Evolutionary conservation across 2,888 invertebrate genomes (phyloP).

Genomic region (Caenorhabditis sp.): DNA sequence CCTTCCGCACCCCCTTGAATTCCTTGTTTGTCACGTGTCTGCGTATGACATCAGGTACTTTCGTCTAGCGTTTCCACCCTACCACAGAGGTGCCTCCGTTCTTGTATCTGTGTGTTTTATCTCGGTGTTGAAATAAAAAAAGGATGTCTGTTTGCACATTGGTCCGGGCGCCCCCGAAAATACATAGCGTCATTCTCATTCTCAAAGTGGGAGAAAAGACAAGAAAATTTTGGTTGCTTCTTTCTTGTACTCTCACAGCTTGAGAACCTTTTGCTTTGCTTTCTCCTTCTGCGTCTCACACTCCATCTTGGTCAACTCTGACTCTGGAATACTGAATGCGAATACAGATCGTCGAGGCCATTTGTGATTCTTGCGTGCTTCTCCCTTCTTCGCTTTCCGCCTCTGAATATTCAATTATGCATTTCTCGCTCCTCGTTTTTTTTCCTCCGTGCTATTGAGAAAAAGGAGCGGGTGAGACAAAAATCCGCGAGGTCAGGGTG

Average conservation of each 20-base stretch:
- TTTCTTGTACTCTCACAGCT: conserved; percentile 51
- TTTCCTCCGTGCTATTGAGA: conserved; percentile 15
- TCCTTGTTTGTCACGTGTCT: conserved; percentile 57
- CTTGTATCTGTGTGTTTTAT: conserved; percentile 59
- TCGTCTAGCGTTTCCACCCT: conserved; percentile 45
- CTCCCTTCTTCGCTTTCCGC: conserved; percentile 14
- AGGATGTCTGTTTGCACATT: conserved; percentile 63
- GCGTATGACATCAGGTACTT: conserved; percentile 59
- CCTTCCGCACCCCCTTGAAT: conserved; percentile 24
- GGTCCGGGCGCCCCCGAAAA: conserved; percentile 49
- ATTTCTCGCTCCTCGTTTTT: conserved; percentile 38
- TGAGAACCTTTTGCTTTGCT: conserved; percentile 28
- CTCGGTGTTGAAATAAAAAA: conserved; percentile 56
- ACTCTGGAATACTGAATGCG: conserved; percentile 1
- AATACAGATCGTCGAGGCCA: conserved; percentile 39
- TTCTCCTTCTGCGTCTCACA: conserved; percentile 12
- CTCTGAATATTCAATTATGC: conserved; percentile 61
- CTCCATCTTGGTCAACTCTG: neutral
- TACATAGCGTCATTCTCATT: conserved; percentile 62
- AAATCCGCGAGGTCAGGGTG: conserved; percentile 45
- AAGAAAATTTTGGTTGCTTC: conserved; percentile 38
- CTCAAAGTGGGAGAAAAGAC: conserved; percentile 48
- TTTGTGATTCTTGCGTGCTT: conserved; percentile 49
- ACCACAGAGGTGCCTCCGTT: conserved; percentile 44
- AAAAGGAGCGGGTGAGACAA: conserved; percentile 10